Evolutionary conservation across 1,140 invertebrate genomes (phyloP), one percentile per base, ranked within the genome.

Genomic region (Leptinotarsa lineolata): DNA sequence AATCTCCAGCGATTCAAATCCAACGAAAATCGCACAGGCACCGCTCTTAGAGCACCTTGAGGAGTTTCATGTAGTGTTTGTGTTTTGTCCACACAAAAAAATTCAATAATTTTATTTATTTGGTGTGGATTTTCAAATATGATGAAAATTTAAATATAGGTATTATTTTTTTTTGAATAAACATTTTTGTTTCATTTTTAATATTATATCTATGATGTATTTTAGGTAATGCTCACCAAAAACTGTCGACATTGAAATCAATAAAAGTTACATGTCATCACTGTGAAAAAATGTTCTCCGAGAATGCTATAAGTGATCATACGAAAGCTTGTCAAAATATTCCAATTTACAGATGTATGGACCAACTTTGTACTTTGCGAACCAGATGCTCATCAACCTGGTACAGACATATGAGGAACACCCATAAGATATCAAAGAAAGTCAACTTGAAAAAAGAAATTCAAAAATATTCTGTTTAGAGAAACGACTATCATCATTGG

Each of bases 391-490:
- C 48, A 4, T 54, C 48, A 16, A 54, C 48, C 6, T 54, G 48
- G 48, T 54, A 54, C 48, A 54, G 48, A 54, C 48, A 54, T 54
- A 54, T 54, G 48, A 54, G n/a, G 48, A 54, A 54, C 6, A 54
- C 48, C n/a, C 48, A 54, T 18, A 54, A 18, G 6, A 18, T 54
- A 16, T 54, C 48, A 16, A 18, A 18, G 6, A 54, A 54, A 18
- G n/a, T 54, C 48, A 54, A 54, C n/a, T 54, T 54, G 48, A 54
- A 18, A 18, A 12, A 54, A 54, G 48, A 54, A 54, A 54, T 54
- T 0, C 48, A 54, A 8, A 54, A 54, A 3, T 54, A 54, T 54
- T 16, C n/a, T 54, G 48, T 54, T 54, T 15, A 54, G 15, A 5
- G 48, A 3, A 3, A n/a, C 0, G 6, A 54, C 5, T 39, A 39